Percentiles rank a stretch among this genome's conserved stretches.
phyloP scores from a whole-genome alignment of 2,888 invertebrate genomes.

The Gryllus longicercus region DNA sequence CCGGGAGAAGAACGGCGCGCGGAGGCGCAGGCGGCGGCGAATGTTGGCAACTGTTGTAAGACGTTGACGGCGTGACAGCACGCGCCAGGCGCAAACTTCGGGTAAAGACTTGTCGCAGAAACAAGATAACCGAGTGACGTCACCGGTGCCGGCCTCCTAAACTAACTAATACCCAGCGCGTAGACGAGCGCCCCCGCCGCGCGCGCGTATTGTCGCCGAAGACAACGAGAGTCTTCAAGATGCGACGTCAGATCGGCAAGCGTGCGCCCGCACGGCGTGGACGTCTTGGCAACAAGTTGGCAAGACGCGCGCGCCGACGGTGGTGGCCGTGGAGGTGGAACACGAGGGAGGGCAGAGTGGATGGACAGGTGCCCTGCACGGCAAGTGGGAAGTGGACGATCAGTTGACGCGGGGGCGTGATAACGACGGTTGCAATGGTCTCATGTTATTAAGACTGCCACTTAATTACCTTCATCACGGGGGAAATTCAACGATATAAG shows the following conservation, averaged over 20 bases:
- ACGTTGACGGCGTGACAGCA: slow-evolving; percentile 17
- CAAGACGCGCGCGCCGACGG: not conserved
- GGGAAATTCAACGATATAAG: no score
- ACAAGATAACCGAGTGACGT: slow-evolving; percentile 17
- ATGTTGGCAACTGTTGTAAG: slow-evolving; percentile 11
- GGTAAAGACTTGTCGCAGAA: slow-evolving; percentile 10
- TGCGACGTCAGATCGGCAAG: slow-evolving; percentile 5
- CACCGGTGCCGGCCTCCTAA: slow-evolving; percentile 17
- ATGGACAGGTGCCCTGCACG: no score
- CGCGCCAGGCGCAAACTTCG: not conserved
- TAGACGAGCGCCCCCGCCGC: not conserved
- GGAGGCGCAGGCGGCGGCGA: not conserved
- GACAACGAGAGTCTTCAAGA: not conserved
- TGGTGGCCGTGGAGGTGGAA: no score
- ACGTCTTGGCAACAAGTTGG: not conserved
- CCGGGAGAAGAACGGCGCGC: not conserved
- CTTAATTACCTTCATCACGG: no score
- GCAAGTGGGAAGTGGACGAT: no score
- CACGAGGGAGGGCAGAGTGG: no score
- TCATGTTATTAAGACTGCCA: no score
- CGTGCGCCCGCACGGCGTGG: not conserved
- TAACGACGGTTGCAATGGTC: no score
- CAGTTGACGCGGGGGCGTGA: no score
- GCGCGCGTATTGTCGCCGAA: not conserved
- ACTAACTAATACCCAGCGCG: slow-evolving; percentile 4